Conservation (phyloP, 2,888 invertebrate species). For the Troglohyphantes excavatus region DNA sequence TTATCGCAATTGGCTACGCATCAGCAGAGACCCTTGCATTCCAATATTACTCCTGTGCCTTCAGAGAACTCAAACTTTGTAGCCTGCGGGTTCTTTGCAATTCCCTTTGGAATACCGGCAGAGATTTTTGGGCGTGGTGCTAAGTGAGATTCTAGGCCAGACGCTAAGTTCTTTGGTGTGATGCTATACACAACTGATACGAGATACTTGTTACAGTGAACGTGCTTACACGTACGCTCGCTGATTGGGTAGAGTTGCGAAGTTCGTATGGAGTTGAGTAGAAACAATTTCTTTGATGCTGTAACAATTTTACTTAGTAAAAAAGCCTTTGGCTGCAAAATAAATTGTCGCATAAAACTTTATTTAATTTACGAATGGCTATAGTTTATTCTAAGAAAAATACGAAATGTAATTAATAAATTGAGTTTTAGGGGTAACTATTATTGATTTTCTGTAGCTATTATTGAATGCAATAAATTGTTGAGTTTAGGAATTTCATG, state of each 20-base stretch:
- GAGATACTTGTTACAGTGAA: slow-evolving; percentile 31
- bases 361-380: too few relatives aligned
- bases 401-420: too few relatives aligned
- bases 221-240: slow-evolving; percentile 24
- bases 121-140: slow-evolving; percentile 66
- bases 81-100: slow-evolving; percentile 34
- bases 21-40: slow-evolving; percentile 34
- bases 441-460: too few relatives aligned
- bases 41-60: slow-evolving; percentile 49
- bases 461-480: too few relatives aligned
- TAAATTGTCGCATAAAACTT: too few relatives aligned
- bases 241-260: background rate
- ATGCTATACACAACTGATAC: slow-evolving; percentile 15
- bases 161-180: slow-evolving; percentile 37
- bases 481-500: too few relatives aligned
- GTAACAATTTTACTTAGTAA: background rate
- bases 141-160: slow-evolving; percentile 28
- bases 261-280: background rate
- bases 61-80: slow-evolving; percentile 35
- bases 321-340: too few relatives aligned
- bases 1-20: slow-evolving; percentile 47
- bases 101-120: slow-evolving; percentile 40
- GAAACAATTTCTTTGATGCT: slow-evolving; percentile 33
- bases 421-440: too few relatives aligned
- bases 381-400: too few relatives aligned